Percentiles rank a stretch among this genome's conserved stretches.
These are phyloP conservation scores for Trochalopteron elliotii DNA, from an alignment of 2,113 vertebrate genomes.

Conservation along the genomic window DNA sequence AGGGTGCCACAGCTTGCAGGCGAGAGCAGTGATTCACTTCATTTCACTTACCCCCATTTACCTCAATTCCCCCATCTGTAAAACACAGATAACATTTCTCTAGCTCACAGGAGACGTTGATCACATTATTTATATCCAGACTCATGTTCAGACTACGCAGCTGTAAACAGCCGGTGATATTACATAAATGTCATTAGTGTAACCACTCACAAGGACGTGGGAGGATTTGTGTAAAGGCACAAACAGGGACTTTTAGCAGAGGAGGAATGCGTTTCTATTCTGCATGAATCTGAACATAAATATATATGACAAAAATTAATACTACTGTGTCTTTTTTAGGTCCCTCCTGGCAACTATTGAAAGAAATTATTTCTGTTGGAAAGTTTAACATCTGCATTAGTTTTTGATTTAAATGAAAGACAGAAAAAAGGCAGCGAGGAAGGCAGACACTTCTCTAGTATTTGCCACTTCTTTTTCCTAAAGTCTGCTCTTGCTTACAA, in stretches of 20 bases:
- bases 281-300: neutral
- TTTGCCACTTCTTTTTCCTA: neutral
- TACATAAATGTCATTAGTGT: conserved; percentile 31
- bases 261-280: neutral
- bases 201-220: neutral
- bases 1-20: neutral
- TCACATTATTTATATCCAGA: conserved; percentile 20
- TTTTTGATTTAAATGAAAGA: neutral
- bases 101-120: neutral
- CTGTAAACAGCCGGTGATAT: neutral
- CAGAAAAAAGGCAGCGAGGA: neutral
- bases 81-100: neutral
- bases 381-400: neutral
- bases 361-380: neutral
- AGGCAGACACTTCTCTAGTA: neutral
- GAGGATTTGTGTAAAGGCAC: conserved; percentile 40
- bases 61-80: neutral
- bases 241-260: neutral
- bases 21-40: neutral
- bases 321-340: neutral
- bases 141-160: neutral
- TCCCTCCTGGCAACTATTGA: neutral
- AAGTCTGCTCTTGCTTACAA: neutral
- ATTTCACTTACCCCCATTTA: neutral
- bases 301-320: conserved; percentile 2